These are phyloP conservation scores for Megaptera novaeangliae DNA, from an alignment of 2,113 vertebrate species.

Conservation along the genomic window DNA sequence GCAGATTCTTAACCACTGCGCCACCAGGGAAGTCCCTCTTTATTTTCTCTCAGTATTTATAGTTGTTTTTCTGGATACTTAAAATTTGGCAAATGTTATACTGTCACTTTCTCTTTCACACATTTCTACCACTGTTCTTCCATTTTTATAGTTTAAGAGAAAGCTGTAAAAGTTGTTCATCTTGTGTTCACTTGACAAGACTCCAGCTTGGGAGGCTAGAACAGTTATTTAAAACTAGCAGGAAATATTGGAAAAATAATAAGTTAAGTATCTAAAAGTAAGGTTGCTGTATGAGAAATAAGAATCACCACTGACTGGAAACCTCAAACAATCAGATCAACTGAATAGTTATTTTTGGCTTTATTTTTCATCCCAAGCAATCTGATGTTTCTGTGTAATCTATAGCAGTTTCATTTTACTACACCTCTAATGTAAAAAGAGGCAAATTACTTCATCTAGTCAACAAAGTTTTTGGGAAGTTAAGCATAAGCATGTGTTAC, in stretches of 20 bases:
- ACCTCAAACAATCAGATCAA: conserved; percentile 16
- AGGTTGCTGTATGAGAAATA: background rate
- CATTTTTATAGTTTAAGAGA: background rate
- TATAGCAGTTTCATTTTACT: background rate
- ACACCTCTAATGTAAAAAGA: conserved; percentile 41
- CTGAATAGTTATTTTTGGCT: background rate
- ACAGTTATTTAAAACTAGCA: background rate
- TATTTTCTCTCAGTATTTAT: background rate
- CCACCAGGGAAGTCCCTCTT: background rate
- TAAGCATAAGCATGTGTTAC: background rate
- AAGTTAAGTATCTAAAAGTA: background rate
- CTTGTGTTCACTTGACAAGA: background rate
- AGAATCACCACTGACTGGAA: background rate
- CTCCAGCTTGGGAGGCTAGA: background rate
- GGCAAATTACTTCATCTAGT: background rate
- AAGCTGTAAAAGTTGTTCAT: background rate
- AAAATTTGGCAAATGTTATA: background rate
- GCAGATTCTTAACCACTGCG: no score
- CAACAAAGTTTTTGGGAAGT: background rate
- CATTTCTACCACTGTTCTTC: background rate
- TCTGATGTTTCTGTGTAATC: conserved; percentile 8
- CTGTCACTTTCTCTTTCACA: background rate
- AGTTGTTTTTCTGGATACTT: background rate
- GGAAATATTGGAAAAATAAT: background rate
- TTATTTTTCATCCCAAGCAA: conserved; percentile 29